Percentiles rank a stretch among this genome's conserved stretches.
Evolutionary conservation across 2,888 invertebrate species (phyloP).

Genomic region (Chymomyza procnemis): DNA sequence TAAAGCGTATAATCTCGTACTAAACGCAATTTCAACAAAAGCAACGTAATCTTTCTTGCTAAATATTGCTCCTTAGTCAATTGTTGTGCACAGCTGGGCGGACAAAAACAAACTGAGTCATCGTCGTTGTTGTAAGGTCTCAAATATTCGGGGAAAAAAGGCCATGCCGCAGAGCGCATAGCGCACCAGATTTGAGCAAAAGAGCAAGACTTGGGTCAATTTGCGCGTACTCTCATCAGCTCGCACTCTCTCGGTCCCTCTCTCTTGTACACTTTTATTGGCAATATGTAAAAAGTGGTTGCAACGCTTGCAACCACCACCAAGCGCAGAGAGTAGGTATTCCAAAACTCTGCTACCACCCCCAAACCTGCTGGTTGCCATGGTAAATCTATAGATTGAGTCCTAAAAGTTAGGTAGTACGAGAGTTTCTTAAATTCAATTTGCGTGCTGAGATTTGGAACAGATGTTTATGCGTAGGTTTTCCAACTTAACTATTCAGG

Average conservation of each 20-base stretch:
- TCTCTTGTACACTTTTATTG: not conserved
- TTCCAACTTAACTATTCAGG: not conserved
- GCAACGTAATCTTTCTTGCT: constrained; percentile 7
- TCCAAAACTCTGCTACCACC: constrained; percentile 1
- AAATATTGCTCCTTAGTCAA: constrained; percentile 14
- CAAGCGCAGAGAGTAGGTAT: not conserved
- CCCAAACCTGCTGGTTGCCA: constrained; percentile 19
- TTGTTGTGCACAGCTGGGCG: constrained; percentile 47
- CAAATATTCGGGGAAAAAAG: constrained; percentile 1
- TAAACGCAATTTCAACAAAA: constrained; percentile 1
- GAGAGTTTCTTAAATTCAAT: not conserved
- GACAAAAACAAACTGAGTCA: constrained; percentile 53
- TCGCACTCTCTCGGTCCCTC: constrained; percentile 8
- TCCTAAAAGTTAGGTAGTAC: constrained; percentile 13
- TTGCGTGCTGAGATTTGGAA: constrained; percentile 33
- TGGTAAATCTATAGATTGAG: constrained; percentile 26
- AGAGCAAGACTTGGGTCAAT: not conserved
- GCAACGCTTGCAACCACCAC: constrained; percentile 30
- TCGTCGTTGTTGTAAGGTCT: constrained; percentile 1
- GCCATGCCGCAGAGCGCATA: constrained; percentile 11
- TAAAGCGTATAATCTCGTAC: constrained; percentile 35
- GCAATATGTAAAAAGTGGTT: not conserved
- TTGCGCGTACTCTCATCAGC: constrained; percentile 11
- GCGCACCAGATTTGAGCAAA: not conserved
- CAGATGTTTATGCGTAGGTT: constrained; percentile 40